These are phyloP conservation scores for Hirtodrosophila cameraria DNA, from an alignment of 2,888 invertebrate species.

Conservation along the genomic window DNA sequence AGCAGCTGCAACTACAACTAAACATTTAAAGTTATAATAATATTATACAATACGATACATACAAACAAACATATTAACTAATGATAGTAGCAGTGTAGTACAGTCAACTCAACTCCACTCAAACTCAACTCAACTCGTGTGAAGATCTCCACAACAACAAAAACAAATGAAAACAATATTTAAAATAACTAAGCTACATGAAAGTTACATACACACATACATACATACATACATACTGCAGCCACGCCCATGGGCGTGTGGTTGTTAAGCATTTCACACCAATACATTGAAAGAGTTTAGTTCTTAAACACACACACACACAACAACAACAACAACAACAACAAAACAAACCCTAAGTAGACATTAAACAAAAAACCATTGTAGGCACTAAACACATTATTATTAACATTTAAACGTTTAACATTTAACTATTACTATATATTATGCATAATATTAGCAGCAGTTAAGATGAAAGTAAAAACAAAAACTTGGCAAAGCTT, in stretches of 20 bases:
- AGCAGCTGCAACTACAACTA: conserved; percentile 48
- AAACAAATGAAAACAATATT: conserved; percentile 15
- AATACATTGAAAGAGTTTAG: conserved; percentile 62
- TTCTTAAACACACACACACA: conserved; percentile 8
- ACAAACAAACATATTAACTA: conserved; percentile 38
- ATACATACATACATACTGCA: conserved; percentile 34
- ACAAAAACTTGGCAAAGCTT: conserved; percentile 82
- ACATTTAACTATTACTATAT: conserved; percentile 74
- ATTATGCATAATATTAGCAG: conserved; percentile 32
- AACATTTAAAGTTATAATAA: conserved; percentile 55
- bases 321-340: no score
- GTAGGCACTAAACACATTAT: conserved; percentile 58
- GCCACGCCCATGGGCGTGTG: conserved; percentile 22
- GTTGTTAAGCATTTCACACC: conserved; percentile 47
- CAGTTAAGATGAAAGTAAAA: conserved; percentile 22
- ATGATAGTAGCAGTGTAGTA: conserved; percentile 61
- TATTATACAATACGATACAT: no score
- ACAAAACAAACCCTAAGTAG: conserved; percentile 51
- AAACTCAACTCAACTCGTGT: conserved; percentile 52
- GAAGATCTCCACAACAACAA: conserved; percentile 65
- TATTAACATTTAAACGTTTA: conserved; percentile 56
- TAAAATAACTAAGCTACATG: conserved; percentile 12
- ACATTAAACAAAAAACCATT: conserved; percentile 45
- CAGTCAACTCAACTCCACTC: conserved; percentile 70
- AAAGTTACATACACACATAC: conserved; percentile 15